Percentiles rank a stretch among this genome's conserved stretches.
Evolutionary conservation across 2,797 vertebrate genomes (phyloP).

Genomic region (Petrocephalus schoutedeni): DNA sequence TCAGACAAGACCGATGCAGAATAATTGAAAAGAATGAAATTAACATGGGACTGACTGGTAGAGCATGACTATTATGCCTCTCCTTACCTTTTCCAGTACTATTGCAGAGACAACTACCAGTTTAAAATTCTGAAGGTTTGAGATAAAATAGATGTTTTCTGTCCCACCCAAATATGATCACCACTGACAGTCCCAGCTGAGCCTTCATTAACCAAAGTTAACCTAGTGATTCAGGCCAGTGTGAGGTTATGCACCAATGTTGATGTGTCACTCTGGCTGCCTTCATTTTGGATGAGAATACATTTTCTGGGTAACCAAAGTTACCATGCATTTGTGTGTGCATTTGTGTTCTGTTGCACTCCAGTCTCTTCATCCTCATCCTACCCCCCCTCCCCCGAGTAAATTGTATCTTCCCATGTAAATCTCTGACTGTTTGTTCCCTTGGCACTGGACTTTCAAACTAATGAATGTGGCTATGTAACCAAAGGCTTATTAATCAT

Average conservation of each 20-base stretch:
- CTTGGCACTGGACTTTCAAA: conserved; percentile 21
- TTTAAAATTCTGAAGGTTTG: neutral
- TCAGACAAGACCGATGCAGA: neutral
- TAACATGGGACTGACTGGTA: neutral
- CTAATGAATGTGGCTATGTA: conserved; percentile 74
- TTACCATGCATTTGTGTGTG: neutral
- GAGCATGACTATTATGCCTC: neutral
- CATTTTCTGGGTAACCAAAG: neutral
- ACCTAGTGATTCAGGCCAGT: neutral
- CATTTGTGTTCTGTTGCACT: neutral
- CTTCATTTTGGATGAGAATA: neutral
- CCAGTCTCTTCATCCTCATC: neutral
- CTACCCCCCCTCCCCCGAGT: neutral
- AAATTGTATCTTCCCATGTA: neutral
- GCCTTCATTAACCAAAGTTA: neutral
- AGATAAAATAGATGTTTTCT: neutral
- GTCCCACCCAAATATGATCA: neutral
- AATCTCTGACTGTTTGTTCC: neutral
- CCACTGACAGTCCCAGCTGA: neutral
- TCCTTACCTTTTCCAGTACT: neutral
- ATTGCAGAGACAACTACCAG: neutral
- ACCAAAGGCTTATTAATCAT: conserved; percentile 75
- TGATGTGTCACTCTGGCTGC: neutral
- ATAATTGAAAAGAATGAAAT: neutral
- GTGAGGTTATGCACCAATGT: neutral